phyloP scores from a whole-genome alignment of 2,797 vertebrate genomes.

The Gambelia wislizenii region DNA sequence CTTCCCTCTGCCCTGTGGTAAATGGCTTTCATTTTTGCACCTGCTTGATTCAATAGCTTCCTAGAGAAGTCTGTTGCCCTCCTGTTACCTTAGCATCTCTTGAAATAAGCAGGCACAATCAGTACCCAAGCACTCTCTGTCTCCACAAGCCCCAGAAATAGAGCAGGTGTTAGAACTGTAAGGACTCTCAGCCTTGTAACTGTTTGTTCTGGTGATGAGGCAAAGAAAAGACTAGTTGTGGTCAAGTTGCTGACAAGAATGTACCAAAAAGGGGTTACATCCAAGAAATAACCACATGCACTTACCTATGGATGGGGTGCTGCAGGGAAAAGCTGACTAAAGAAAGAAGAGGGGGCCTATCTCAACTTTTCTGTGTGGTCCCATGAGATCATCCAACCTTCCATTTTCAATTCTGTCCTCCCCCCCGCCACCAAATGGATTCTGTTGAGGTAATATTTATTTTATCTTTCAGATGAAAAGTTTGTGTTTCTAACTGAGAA shows the following conservation, averaged over 20 bases:
- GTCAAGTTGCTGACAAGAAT: constrained; percentile 4
- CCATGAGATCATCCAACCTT: not conserved
- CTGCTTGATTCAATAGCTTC: constrained; percentile 7
- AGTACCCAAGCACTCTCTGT: constrained; percentile 24
- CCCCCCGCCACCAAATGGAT: not conserved
- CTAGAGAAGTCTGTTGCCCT: not conserved
- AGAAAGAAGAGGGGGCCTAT: not conserved
- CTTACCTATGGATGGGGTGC: not conserved
- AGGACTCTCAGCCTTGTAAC: constrained; percentile 12
- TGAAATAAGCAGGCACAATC: constrained; percentile 8
- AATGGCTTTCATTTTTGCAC: constrained; percentile 1
- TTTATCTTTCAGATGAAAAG: not conserved
- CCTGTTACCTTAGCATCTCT: not conserved
- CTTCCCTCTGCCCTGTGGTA: not conserved
- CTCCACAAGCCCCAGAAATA: constrained; percentile 23
- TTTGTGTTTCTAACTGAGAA: not conserved
- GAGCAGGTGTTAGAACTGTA: not conserved
- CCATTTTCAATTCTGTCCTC: not conserved
- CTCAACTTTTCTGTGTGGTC: not conserved
- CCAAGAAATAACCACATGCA: not conserved
- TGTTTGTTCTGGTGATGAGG: constrained; percentile 29
- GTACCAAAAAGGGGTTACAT: not conserved
- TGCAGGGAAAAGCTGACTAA: not conserved
- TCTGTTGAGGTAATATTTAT: not conserved
- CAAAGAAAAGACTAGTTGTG: not conserved